Conservation (phyloP, 2,797 vertebrate genomes). For the Nannoperca australis region DNA sequence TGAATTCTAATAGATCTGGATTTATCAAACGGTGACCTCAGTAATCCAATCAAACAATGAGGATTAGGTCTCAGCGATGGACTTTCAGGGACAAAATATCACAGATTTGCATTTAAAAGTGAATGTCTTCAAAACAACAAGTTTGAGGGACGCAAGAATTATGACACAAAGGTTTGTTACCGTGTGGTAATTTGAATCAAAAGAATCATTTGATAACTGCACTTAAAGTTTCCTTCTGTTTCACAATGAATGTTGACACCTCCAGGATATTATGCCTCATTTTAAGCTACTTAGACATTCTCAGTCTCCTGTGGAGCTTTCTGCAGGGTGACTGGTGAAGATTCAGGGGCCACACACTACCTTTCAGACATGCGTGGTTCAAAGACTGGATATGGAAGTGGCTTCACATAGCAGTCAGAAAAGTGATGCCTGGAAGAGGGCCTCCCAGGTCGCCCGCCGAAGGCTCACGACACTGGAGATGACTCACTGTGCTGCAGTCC, state of each 20-base stretch:
- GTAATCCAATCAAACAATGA: constrained; percentile 18
- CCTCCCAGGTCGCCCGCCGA: constrained; percentile 44
- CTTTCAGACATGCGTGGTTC: constrained; percentile 37
- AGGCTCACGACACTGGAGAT: constrained; percentile 40
- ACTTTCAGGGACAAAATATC: neutral
- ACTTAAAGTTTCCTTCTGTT: constrained; percentile 31
- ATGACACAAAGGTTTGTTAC: neutral
- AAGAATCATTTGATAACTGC: constrained; percentile 44
- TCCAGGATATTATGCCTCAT: constrained; percentile 47
- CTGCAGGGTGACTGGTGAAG: constrained; percentile 31
- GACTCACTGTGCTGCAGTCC: constrained; percentile 54
- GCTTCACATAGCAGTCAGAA: constrained; percentile 14
- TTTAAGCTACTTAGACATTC: constrained; percentile 55
- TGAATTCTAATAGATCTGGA: neutral
- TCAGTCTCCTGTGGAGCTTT: constrained; percentile 24
- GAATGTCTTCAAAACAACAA: neutral
- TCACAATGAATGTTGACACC: constrained; percentile 51
- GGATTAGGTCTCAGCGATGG: neutral
- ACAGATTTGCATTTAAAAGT: neutral
- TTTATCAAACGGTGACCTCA: constrained; percentile 18
- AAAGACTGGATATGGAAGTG: constrained; percentile 35
- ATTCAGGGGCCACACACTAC: constrained; percentile 27
- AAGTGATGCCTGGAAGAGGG: constrained; percentile 19
- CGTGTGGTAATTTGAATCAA: constrained; percentile 40
- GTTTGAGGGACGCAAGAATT: neutral